phyloP scores from a whole-genome alignment of 2,113 vertebrate species.

The Hymenochirus boettgeri region DNA sequence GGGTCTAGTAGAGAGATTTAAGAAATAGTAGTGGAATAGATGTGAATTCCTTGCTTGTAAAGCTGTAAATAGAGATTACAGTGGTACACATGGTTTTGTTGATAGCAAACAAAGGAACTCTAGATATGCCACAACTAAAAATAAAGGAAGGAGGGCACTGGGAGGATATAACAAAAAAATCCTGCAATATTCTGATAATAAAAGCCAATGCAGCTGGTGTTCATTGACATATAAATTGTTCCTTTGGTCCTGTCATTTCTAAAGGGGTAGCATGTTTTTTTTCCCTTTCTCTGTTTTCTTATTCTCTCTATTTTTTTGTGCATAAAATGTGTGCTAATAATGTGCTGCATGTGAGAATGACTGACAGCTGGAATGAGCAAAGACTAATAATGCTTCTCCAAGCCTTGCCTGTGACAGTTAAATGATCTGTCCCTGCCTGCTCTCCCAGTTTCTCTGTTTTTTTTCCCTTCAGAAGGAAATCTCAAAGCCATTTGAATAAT shows the following conservation, averaged over 20 bases:
- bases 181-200: conserved; percentile 16
- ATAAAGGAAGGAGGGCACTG: conserved; percentile 9
- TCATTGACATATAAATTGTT: conserved; percentile 59
- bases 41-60: too few relatives aligned
- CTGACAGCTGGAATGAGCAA: conserved; percentile 78
- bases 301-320: conserved; percentile 44
- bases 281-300: conserved; percentile 45
- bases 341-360: conserved; percentile 63
- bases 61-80: too few relatives aligned
- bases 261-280: conserved; percentile 38
- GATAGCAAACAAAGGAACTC: conserved; percentile 25
- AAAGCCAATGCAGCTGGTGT: conserved; percentile 52
- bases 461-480: conserved; percentile 58
- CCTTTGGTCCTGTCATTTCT: conserved; percentile 53
- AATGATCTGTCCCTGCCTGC: conserved; percentile 51
- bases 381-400: conserved; percentile 65
- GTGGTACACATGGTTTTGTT: conserved; percentile 9
- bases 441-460: conserved; percentile 37
- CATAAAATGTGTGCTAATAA: conserved; percentile 76
- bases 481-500: conserved; percentile 75
- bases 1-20: too few relatives aligned
- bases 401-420: conserved; percentile 63
- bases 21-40: too few relatives aligned
- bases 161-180: conserved; percentile 34
- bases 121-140: conserved; percentile 22